Conservation (phyloP, 1,140 invertebrate species). For the Bombus pascuorum region DNA sequence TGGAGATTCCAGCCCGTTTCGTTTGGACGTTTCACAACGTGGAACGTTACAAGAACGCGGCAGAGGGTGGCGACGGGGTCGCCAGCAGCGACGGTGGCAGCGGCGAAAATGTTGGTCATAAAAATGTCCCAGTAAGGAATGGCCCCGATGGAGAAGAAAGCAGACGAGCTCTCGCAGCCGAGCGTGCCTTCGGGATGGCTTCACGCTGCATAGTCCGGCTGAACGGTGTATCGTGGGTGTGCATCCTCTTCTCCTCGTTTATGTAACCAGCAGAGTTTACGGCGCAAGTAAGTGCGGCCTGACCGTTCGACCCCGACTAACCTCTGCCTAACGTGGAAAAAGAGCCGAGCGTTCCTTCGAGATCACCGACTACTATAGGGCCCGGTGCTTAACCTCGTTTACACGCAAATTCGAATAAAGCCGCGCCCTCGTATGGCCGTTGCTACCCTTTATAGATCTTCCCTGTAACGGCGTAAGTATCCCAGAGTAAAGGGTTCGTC, state of each 20-base stretch:
- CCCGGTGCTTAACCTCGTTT: conserved; percentile 59
- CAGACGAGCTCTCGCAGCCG: conserved; percentile 34
- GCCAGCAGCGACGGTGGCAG: neutral
- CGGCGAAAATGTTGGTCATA: conserved; percentile 68
- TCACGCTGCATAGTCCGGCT: conserved; percentile 25
- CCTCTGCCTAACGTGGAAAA: conserved; percentile 50
- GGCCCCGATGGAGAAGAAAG: conserved; percentile 43
- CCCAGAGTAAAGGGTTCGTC: neutral
- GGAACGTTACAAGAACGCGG: neutral
- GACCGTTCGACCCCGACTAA: conserved; percentile 37
- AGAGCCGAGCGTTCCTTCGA: neutral
- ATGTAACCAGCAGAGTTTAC: conserved; percentile 49
- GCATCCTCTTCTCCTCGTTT: conserved; percentile 52
- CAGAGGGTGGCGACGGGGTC: conserved; percentile 35
- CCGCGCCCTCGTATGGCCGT: conserved; percentile 28
- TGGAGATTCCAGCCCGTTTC: conserved; percentile 41
- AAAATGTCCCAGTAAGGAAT: conserved; percentile 71
- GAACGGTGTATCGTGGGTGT: conserved; percentile 57
- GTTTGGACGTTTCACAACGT: neutral
- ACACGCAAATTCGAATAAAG: conserved; percentile 65
- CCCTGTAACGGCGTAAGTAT: conserved; percentile 12
- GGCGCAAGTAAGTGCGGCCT: conserved; percentile 38
- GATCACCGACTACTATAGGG: neutral
- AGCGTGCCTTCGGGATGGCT: conserved; percentile 34
- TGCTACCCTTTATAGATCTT: conserved; percentile 44